Evolutionary conservation across 2,113 vertebrate species (phyloP).

Genomic region (Rana temporaria): DNA sequence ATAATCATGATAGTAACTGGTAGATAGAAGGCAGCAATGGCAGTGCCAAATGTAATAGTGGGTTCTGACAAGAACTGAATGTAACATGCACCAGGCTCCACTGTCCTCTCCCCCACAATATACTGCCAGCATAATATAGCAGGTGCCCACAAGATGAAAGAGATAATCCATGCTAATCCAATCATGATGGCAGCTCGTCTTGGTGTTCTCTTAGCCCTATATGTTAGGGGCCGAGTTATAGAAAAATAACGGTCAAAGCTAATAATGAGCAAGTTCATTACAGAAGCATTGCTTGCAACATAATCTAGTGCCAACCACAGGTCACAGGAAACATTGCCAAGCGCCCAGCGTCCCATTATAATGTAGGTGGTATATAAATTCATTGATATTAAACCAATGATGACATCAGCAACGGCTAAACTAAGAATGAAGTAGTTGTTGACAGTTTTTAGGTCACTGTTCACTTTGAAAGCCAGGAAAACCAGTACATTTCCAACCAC

Average conservation of each 20-base stretch:
- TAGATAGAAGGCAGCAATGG: constrained; percentile 81
- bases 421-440: constrained; percentile 83
- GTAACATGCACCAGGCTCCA: constrained; percentile 68
- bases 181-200: constrained; percentile 75
- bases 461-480: constrained; percentile 79
- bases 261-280: constrained; percentile 83
- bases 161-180: constrained; percentile 76
- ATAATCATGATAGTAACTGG: constrained; percentile 79
- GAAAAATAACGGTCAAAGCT: constrained; percentile 84
- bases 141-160: constrained; percentile 80
- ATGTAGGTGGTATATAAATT: constrained; percentile 81
- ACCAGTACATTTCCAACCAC: constrained; percentile 79
- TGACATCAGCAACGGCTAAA: constrained; percentile 79
- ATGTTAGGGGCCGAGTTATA: constrained; percentile 78
- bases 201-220: constrained; percentile 76
- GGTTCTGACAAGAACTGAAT: constrained; percentile 78
- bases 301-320: constrained; percentile 82
- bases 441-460: constrained; percentile 78
- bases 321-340: constrained; percentile 77
- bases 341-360: constrained; percentile 76
- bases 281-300: constrained; percentile 80
- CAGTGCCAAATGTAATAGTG: constrained; percentile 77
- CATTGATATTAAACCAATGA: constrained; percentile 80
- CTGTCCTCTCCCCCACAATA: constrained; percentile 68
- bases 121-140: constrained; percentile 82